Percentiles rank a stretch among this genome's conserved stretches.
Evolutionary conservation across 2,888 invertebrate genomes (phyloP).

Genomic region (Phortica okadai): DNA sequence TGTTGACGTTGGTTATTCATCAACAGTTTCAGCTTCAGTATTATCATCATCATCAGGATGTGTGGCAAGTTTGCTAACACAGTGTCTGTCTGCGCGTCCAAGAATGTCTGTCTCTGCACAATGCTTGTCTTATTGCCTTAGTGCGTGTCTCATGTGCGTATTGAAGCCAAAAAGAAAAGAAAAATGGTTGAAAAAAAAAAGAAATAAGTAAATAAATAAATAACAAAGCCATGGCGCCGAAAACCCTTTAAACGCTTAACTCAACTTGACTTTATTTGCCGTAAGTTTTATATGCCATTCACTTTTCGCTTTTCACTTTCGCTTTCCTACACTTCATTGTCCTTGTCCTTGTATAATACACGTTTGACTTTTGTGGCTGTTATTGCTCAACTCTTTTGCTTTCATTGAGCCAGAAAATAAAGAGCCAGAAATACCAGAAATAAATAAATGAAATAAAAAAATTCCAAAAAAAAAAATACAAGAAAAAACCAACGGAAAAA

Average conservation of each 20-base stretch:
- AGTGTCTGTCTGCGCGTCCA: background rate
- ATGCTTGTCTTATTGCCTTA: too few relatives aligned
- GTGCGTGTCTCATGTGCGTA: too few relatives aligned
- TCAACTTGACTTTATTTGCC: too few relatives aligned
- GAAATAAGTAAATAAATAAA: too few relatives aligned
- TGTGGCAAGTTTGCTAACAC: conserved; percentile 5
- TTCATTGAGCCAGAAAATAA: background rate
- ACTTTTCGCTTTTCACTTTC: too few relatives aligned
- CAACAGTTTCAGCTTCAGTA: background rate
- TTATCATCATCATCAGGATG: background rate
- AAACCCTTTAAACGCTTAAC: too few relatives aligned
- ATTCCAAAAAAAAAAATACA: background rate
- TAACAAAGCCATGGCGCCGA: too few relatives aligned
- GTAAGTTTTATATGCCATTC: too few relatives aligned
- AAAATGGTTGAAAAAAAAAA: too few relatives aligned
- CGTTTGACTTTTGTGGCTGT: background rate
- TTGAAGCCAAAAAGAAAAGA: too few relatives aligned
- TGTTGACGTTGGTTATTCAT: background rate
- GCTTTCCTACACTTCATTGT: too few relatives aligned
- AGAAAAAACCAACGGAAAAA: background rate
- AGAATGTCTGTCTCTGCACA: background rate
- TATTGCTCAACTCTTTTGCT: background rate
- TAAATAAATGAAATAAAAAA: background rate
- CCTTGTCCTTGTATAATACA: too few relatives aligned
- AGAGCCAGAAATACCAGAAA: background rate